Base-by-base conservation (phyloP, 2,888 invertebrate genomes). In the Ormia ochracea region DNA sequence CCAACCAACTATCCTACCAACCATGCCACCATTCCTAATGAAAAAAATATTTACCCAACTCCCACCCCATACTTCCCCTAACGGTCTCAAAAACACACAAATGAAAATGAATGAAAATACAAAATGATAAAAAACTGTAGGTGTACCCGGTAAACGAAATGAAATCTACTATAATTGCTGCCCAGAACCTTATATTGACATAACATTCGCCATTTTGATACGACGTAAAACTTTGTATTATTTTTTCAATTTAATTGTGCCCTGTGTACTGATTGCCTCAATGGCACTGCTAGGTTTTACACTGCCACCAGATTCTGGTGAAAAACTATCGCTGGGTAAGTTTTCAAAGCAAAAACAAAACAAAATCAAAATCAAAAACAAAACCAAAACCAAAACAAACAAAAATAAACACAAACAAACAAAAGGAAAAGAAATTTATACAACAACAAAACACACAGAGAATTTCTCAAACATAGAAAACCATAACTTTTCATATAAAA, bases 211-310 rank as follows among this genome's bases (percentile, higher is more conserved):
- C 87, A 96, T 99, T 88, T 95, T 96, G 90, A 98, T 99, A 90
- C 93, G 98, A 87, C 94, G 99, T 88, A 94, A 98, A 90, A 98
- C 98, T 83, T 94, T 99, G 86, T 99, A 98, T 93, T 99, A 99
- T 92, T 98, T 98, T 92, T 98, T 99, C 93, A 99, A 99, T 92
- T 94, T 99, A 90, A 98, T 99, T 91, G 97, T 99, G 89, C 99
- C 99, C 85, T 98, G 98, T 91, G 97, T 99, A 88, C 93, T 99
- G 89, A 98, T 99, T 89, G 98, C 99, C 86, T 98, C 98, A 86
- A 98, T 99, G 96, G 98, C 99, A 85, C 94, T 99, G 85, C 93
- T 99, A 87, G 98, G 98, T 87, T 99, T 99, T 92, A 98, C 98
- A 85, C 92, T 99, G 90, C 99, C 99, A 86, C 98, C 98, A 85